Evolutionary conservation across 2,113 vertebrate species (phyloP), one percentile per base, ranked within the genome.

Genomic region (Camarhynchus parvulus): DNA sequence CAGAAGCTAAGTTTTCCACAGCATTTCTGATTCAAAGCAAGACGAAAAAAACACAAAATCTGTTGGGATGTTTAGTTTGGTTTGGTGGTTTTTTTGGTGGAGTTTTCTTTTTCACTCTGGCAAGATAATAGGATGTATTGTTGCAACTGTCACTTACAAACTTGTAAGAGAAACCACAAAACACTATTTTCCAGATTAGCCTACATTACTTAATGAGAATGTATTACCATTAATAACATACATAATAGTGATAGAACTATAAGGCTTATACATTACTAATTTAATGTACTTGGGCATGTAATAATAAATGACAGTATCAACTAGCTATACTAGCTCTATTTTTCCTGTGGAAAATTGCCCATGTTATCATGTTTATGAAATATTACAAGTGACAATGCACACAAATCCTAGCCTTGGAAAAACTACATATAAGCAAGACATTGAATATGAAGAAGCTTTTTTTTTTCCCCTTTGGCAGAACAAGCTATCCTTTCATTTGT

Each of bases 351-450:
- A 91, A 91, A 37, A 72, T 27, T 67, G 75, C 35, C 75, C 55
- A 59, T n/a, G 39, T 74, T 94, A 77, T 70, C 70, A 85, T 74
- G 74, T 66, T 90, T 28, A 83, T 90, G 84, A 96, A 95, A 92
- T 58, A 91, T 35, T 89, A 7, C 25, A 93, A 27, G 47, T 39
- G 30, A 79, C 67, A 85, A 87, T 17, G n/a, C 37, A 87, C 49
- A 44, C 61, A 92, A 96, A 87, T 58, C 33, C 84, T 83, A 76
- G 58, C n/a, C 70, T 89, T 95, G 75, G 55, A 85, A 92, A 95
- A 91, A 73, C 35, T 27, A 58, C 27, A 30, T 69, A 50, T 33
- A 87, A 76, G 56, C n/a, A 89, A 94, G 62, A 58, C 25, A 33
- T 5, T 80, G 55, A 91, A 66, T 17, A 21, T 37, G 47, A 77